Percentiles rank a stretch among this genome's conserved stretches.
Conservation (phyloP, 2,888 invertebrate genomes). For the Drosophila pegasa region DNA sequence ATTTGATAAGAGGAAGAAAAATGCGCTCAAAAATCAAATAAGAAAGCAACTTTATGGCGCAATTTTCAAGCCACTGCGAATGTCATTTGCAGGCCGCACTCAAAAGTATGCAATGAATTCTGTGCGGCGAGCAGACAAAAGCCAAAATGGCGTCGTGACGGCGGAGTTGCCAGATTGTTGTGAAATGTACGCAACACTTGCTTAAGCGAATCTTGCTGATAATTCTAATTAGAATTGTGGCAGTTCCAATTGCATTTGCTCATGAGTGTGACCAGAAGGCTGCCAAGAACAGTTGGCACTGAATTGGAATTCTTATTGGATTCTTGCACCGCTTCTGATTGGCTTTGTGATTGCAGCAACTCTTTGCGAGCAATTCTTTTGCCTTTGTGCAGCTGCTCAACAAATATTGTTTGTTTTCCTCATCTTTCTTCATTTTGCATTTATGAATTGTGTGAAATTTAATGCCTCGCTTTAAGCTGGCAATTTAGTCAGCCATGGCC, state of each 20-base stretch:
- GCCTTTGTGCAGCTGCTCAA: conserved; percentile 1
- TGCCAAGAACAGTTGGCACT: neutral
- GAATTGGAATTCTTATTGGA: neutral
- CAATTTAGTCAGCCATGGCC: conserved; percentile 1
- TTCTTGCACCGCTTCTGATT: neutral
- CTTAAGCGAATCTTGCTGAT: conserved; percentile 5
- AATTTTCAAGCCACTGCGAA: conserved; percentile 19
- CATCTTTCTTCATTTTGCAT: conserved; percentile 6
- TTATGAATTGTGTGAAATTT: conserved; percentile 3
- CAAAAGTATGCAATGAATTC: conserved; percentile 45
- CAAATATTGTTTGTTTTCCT: conserved; percentile 15
- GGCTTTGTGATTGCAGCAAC: conserved; percentile 24
- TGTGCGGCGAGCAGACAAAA: neutral
- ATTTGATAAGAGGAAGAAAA: conserved; percentile 54
- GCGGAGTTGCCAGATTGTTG: conserved; percentile 35
- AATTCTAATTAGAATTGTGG: neutral
- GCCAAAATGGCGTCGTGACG: neutral
- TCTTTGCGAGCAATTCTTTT: conserved; percentile 8
- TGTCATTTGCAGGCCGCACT: conserved; percentile 37
- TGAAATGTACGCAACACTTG: conserved; percentile 1
- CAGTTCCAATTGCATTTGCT: neutral
- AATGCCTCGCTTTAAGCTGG: neutral
- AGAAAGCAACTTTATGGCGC: conserved; percentile 27
- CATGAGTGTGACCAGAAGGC: neutral
- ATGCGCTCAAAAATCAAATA: conserved; percentile 36